Base-by-base conservation (phyloP, 2,113 vertebrate genomes). In the Dendrocopos noguchii region DNA sequence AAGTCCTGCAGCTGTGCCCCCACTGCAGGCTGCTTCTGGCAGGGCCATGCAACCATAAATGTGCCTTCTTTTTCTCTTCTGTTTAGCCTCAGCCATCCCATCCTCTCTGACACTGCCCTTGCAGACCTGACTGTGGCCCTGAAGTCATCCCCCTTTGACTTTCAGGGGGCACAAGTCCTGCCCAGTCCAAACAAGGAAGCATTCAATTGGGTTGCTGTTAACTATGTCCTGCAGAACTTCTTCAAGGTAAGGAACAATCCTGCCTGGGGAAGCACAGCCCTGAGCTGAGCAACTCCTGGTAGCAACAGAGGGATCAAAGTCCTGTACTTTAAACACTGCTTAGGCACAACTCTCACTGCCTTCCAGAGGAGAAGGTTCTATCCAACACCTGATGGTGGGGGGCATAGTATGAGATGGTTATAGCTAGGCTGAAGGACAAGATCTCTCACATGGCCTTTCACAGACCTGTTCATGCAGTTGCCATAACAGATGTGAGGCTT, bases 221-320 rank as follows among this genome's bases (percentile, higher is more conserved):
- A 96, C 59, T 96, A 96, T 1, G 27, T 96, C 53, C 85, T 96
- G 85, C 80, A 90, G 70, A 96, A 94, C 76, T 95, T 96, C 83
- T 93, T 96, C 80, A 94, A 95, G 95, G 95, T 96, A 95, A 88
- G 33, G 53, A 33, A 78, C 3, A 7, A 20, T 33, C 71, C 27
- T 85, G 14, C 22, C 27, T 52, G 64, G 64, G 53, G 16, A 60
- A 60, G 36, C 34, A 67, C 57, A 53, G 71, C 36, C 56, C 74
- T 18, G 70, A 55, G 66, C 61, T 68, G 53, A 79, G 55, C 39
- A 65, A 60, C n/a, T 67, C 31, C 47, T 33, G 4, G 17, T 52
- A 91, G 76, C 17, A 64, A 59, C 50, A 39, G 22, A 53, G 56
- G 28, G 68, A n/a, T 15, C 33, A 64, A 63, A 71, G 4, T 18